Base-by-base conservation (phyloP, 2,888 invertebrate genomes). In the Macrosoma leucophasiata region DNA sequence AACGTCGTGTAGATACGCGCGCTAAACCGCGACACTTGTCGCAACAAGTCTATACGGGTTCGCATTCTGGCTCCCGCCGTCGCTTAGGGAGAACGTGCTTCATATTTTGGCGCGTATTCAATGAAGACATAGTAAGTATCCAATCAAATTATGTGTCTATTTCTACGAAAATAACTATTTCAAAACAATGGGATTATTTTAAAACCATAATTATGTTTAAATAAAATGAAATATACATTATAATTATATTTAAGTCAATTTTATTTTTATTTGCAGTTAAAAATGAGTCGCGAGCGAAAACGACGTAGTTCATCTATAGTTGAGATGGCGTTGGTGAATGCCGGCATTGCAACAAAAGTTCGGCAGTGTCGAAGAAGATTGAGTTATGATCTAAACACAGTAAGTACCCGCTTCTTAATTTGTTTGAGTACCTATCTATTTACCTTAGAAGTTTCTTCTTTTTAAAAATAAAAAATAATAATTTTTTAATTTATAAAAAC, bases 381-480 rank as follows among this genome's bases (percentile, higher is more conserved):
- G 20, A 20, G 20, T 20, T 20, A 20, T 20, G 20, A 20, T 20
- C 20, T 20, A 20, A 20, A 20, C 20, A 20, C 20, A 20, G 20
- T 20, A 20, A 20, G 20, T 20, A 20, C 20, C 20, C 8, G 9
- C 20, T 20, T 20, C 9, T n/a, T 20, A 20, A 20, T 20, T 20
- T 20, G 20, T 20, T 20, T 20, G 8, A 3, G 20, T 3, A 20
- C 8, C 3, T 20, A 8, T 20, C 9, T 20, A 8, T 20, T 20
- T 20, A 20, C 9, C 20, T 20, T 8, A 8, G 8, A 20, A 3
- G 8, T 20, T 20, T 9, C n/a, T n/a, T n/a, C n/a, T n/a, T n/a
- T n/a, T n/a, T n/a, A n/a, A n/a, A n/a, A n/a, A n/a, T n/a, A n/a
- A n/a, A n/a, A n/a, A n/a, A n/a, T n/a, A n/a, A n/a, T n/a, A n/a